A percentile compares a stretch with the other conserved stretches of the same genome.
These are phyloP conservation scores for Drosophila burlai DNA, from an alignment of 1,140 invertebrate species.

Conservation along the genomic window DNA sequence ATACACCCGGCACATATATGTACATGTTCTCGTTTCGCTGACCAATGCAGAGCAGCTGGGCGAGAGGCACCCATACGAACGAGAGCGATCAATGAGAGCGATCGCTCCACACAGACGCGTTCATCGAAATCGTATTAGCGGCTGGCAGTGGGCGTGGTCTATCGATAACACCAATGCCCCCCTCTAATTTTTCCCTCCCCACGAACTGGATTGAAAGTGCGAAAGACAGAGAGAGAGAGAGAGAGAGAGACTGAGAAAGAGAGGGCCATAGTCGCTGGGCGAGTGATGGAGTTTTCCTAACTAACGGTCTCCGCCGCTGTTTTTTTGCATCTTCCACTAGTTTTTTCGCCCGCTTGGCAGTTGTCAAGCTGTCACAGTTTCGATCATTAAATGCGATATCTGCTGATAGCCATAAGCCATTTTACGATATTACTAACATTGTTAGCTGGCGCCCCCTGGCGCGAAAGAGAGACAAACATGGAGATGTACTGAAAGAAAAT, in stretches of 20 bases:
- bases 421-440: slow-evolving; percentile 77
- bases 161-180: slow-evolving; percentile 44
- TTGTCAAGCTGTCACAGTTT: slow-evolving; percentile 76
- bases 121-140: slow-evolving; percentile 55
- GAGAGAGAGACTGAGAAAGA: slow-evolving; percentile 7
- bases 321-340: slow-evolving; percentile 31
- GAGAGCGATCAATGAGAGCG: slow-evolving; percentile 61
- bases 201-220: slow-evolving; percentile 35
- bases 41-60: slow-evolving; percentile 82
- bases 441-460: slow-evolving; percentile 55
- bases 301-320: slow-evolving; percentile 23
- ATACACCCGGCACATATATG: slow-evolving; percentile 43
- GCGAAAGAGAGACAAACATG: slow-evolving; percentile 41
- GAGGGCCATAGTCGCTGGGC: slow-evolving; percentile 7
- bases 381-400: slow-evolving; percentile 80
- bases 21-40: slow-evolving; percentile 77
- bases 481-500: slow-evolving; percentile 8
- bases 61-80: slow-evolving; percentile 53
- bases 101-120: slow-evolving; percentile 35
- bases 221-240: slow-evolving; percentile 3
- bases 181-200: slow-evolving; percentile 1
- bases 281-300: slow-evolving; percentile 46
- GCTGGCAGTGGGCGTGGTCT: slow-evolving; percentile 67
- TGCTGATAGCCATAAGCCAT: slow-evolving; percentile 79
- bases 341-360: slow-evolving; percentile 59